phyloP scores from a whole-genome alignment of 2,113 vertebrate species.

The Python bivittatus region DNA sequence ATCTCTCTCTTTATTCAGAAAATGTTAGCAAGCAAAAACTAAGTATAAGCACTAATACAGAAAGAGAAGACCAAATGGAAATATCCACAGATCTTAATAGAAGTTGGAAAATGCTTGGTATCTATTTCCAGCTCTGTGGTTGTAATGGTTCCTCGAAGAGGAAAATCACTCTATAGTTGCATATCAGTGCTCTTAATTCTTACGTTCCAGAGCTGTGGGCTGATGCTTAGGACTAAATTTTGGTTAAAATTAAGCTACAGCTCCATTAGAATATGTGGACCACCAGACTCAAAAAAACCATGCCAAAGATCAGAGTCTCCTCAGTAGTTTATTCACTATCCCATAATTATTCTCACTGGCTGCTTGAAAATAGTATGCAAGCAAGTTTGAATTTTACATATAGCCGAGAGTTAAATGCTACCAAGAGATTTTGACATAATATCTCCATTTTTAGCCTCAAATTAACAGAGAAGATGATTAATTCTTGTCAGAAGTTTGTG shows the following conservation, averaged over 20 bases:
- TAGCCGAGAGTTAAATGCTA: not conserved
- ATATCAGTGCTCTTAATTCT: not conserved
- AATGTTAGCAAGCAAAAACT: conserved; percentile 13
- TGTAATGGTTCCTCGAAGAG: not conserved
- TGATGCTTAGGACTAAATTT: not conserved
- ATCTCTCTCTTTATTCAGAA: not conserved
- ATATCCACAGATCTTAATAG: not conserved
- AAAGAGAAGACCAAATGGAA: not conserved
- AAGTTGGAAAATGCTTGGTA: not conserved
- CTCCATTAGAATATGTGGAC: no score
- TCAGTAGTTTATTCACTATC: not conserved
- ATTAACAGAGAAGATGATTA: not conserved
- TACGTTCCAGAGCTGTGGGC: not conserved
- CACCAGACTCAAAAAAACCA: not conserved
- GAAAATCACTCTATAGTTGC: no score
- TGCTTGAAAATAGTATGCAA: not conserved
- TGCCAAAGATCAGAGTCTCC: not conserved
- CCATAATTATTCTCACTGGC: not conserved
- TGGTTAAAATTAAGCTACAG: not conserved
- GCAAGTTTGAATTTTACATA: not conserved
- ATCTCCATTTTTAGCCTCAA: not conserved
- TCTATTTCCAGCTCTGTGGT: not conserved
- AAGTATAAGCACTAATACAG: not conserved
- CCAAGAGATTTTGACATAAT: not conserved
- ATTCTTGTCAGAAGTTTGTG: not conserved